A percentile compares a stretch with the other conserved stretches of the same genome.
phyloP scores from a whole-genome alignment of 2,888 invertebrate genomes.

The Thumatha senex region DNA sequence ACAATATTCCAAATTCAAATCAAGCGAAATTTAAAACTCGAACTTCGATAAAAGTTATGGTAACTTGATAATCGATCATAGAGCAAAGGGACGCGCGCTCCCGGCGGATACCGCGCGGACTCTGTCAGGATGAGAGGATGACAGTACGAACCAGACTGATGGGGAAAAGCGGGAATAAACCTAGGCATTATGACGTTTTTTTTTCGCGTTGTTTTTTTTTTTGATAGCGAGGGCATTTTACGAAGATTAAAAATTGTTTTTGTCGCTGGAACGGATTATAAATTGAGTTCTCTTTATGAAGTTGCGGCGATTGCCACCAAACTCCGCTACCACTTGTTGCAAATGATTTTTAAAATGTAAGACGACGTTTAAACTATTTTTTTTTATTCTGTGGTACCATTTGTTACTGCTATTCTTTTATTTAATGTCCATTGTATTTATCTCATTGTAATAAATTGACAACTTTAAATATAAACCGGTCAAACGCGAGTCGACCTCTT shows the following conservation, averaged over 20 bases:
- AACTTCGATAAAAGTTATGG: slow-evolving; percentile 47
- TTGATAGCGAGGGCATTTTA: slow-evolving; percentile 29
- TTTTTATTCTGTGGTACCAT: no score
- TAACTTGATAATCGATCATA: slow-evolving; percentile 30
- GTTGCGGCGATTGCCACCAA: no score
- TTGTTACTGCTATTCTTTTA: no score
- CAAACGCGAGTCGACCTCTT: no score
- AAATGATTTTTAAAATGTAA: neutral
- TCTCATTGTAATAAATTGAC: no score
- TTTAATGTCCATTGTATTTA: no score
- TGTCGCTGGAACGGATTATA: slow-evolving; percentile 6
- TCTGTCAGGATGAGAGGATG: slow-evolving; percentile 46
- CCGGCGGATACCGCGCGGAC: slow-evolving; percentile 56
- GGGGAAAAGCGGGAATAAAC: slow-evolving; percentile 29
- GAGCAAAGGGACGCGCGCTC: slow-evolving; percentile 54
- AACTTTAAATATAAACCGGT: no score
- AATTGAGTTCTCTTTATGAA: no score
- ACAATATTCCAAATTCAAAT: slow-evolving; percentile 10
- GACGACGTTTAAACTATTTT: no score
- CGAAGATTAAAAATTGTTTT: slow-evolving; percentile 30
- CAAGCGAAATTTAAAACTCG: slow-evolving; percentile 18
- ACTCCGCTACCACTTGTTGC: no score
- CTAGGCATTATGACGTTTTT: slow-evolving; percentile 16
- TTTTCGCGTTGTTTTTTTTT: slow-evolving; percentile 25
- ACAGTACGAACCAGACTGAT: slow-evolving; percentile 17